Evolutionary conservation across 2,888 invertebrate genomes (phyloP).

Genomic region (Macrostomum cliftonense): DNA sequence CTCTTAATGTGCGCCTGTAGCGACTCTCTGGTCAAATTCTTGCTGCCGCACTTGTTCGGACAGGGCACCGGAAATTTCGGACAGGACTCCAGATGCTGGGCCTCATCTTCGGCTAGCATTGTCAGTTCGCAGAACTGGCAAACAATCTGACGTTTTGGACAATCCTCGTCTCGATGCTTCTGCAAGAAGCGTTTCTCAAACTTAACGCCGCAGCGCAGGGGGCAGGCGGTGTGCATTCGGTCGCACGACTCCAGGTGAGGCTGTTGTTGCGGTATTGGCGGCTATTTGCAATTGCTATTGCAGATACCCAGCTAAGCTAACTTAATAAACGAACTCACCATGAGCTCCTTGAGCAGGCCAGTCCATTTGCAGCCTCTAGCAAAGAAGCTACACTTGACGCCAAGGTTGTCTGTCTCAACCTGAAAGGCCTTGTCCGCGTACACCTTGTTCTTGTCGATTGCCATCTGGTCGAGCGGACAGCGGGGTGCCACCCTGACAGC

Average conservation of each 20-base stretch:
- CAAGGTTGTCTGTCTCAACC: conserved; percentile 24
- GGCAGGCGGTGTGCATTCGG: conserved; percentile 17
- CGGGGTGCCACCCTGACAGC: conserved; percentile 16
- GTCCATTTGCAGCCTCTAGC: conserved; percentile 31
- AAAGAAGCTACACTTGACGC: conserved; percentile 25
- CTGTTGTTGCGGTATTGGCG: conserved; percentile 6
- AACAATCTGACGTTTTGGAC: conserved; percentile 18
- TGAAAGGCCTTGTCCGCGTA: conserved; percentile 22
- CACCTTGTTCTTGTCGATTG: conserved; percentile 15
- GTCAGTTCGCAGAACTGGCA: conserved; percentile 19
- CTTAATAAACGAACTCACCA: conserved; percentile 18
- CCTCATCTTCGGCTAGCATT: conserved; percentile 16
- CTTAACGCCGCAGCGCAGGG: conserved; percentile 17
- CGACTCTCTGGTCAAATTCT: conserved; percentile 17
- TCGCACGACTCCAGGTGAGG: conserved; percentile 19
- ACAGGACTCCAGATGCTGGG: conserved; percentile 19
- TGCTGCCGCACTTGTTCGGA: conserved; percentile 21
- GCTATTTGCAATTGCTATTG: no score
- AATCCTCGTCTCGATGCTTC: conserved; percentile 20
- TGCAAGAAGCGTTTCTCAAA: conserved; percentile 16
- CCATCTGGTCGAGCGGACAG: conserved; percentile 19
- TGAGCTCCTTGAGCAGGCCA: conserved; percentile 21
- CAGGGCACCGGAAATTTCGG: conserved; percentile 20
- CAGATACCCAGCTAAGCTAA: no score
- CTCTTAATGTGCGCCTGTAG: conserved; percentile 19